Conservation (phyloP, 2,797 vertebrate species). For the Sebastes umbrosus region DNA sequence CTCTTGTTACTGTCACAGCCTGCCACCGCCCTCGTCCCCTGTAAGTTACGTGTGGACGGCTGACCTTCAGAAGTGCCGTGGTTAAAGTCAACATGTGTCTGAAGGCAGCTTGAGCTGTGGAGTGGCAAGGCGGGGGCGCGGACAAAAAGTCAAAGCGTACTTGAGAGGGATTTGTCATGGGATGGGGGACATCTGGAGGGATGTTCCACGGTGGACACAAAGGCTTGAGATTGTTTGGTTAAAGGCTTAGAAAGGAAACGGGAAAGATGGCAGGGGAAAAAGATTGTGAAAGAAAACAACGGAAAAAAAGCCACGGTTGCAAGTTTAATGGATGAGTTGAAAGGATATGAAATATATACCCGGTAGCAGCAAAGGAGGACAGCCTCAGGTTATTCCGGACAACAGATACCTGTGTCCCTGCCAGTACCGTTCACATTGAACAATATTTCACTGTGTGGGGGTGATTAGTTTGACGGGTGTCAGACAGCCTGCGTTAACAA, state of each 20-base stretch:
- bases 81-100: conserved; percentile 23
- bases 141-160: conserved; percentile 6
- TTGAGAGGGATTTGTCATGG: conserved; percentile 48
- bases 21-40: conserved; percentile 14
- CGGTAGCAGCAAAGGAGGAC: conserved; percentile 18
- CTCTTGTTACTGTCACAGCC: conserved; percentile 66
- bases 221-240: conserved; percentile 38
- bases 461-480: conserved; percentile 51
- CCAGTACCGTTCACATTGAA: conserved; percentile 24
- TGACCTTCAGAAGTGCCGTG: conserved; percentile 50
- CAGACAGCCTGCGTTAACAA: conserved; percentile 34
- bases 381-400: conserved; percentile 32
- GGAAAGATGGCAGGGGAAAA: not conserved
- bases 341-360: conserved; percentile 29
- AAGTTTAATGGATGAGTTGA: conserved; percentile 29
- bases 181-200: conserved; percentile 19
- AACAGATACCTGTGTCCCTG: conserved; percentile 43
- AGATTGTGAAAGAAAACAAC: conserved; percentile 10
- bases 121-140: not conserved
- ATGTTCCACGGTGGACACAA: conserved; percentile 24
- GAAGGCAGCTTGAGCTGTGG: conserved; percentile 15
- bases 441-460: conserved; percentile 17
- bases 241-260: conserved; percentile 30
- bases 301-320: not conserved
- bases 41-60: conserved; percentile 25